Percentiles rank a stretch among this genome's conserved stretches.
Conservation (phyloP, 1,140 invertebrate genomes). For the Brachionus paranguensis region DNA sequence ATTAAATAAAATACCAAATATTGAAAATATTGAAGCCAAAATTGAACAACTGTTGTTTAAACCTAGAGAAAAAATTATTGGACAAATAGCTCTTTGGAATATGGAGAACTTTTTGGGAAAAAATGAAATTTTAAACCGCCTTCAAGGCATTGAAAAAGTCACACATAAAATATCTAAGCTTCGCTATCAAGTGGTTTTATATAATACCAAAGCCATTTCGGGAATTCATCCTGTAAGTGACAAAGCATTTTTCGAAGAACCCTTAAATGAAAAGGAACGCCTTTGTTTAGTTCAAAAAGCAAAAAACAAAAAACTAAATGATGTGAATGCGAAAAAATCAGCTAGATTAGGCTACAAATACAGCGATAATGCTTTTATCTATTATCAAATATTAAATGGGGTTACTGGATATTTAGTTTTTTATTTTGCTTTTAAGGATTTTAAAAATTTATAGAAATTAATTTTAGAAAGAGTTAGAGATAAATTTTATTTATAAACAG, state of each 20-base stretch:
- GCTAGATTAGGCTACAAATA: neutral
- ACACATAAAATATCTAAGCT: neutral
- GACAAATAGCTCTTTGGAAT: neutral
- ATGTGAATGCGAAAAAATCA: neutral
- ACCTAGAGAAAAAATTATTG: neutral
- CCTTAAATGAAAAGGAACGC: neutral
- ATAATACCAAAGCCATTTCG: neutral
- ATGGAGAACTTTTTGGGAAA: neutral
- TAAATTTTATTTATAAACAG: too few species aligned
- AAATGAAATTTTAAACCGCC: neutral
- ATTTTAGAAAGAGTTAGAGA: too few species aligned
- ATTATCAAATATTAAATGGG: neutral
- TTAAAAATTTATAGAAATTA: too few species aligned
- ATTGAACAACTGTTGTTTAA: neutral
- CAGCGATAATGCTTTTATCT: neutral
- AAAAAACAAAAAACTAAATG: neutral
- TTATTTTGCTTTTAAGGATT: neutral
- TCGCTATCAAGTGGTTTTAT: neutral
- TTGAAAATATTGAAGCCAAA: neutral
- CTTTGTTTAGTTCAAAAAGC: neutral
- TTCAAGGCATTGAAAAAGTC: neutral
- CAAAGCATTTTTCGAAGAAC: neutral
- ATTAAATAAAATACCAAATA: too few species aligned
- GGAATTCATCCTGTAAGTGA: neutral
- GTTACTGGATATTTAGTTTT: slow-evolving; percentile 11